phyloP scores from a whole-genome alignment of 2,888 invertebrate species.

The Lottia gigantea region DNA sequence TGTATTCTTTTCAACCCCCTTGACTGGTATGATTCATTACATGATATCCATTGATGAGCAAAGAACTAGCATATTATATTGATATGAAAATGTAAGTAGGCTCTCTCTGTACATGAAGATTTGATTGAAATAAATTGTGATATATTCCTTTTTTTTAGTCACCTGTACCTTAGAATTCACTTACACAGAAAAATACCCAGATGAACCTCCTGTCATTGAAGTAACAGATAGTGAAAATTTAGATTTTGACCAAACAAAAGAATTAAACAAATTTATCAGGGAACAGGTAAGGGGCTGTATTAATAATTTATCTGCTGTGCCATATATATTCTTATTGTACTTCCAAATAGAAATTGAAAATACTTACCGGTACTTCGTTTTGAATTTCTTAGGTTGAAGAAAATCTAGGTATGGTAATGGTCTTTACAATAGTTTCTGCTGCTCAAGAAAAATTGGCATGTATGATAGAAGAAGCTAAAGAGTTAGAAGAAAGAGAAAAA shows the following conservation, averaged over 20 bases:
- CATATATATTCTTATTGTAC: not conserved
- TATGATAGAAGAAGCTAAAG: conserved; percentile 82
- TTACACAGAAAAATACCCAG: conserved; percentile 89
- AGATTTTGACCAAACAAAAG: conserved; percentile 70
- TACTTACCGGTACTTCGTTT: no score
- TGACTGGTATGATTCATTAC: no score
- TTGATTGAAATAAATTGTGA: no score
- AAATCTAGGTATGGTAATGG: conserved; percentile 97
- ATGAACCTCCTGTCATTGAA: conserved; percentile 84
- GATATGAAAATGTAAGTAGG: no score
- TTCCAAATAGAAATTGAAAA: not conserved
- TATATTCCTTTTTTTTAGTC: conserved; percentile 63
- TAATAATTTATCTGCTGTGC: not conserved
- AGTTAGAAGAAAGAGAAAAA: conserved; percentile 78
- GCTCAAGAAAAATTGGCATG: conserved; percentile 88
- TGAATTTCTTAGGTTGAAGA: conserved; percentile 75
- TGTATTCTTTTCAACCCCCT: no score
- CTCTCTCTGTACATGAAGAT: no score
- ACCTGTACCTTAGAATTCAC: conserved; percentile 83
- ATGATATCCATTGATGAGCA: no score
- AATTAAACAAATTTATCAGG: conserved; percentile 48
- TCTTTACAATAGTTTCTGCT: conserved; percentile 92
- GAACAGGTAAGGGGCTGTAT: conserved; percentile 46
- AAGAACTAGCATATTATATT: no score
- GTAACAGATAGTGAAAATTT: conserved; percentile 74